These are phyloP conservation scores for Mungos mungo DNA, from an alignment of 2,113 vertebrate species.

Conservation along the genomic window DNA sequence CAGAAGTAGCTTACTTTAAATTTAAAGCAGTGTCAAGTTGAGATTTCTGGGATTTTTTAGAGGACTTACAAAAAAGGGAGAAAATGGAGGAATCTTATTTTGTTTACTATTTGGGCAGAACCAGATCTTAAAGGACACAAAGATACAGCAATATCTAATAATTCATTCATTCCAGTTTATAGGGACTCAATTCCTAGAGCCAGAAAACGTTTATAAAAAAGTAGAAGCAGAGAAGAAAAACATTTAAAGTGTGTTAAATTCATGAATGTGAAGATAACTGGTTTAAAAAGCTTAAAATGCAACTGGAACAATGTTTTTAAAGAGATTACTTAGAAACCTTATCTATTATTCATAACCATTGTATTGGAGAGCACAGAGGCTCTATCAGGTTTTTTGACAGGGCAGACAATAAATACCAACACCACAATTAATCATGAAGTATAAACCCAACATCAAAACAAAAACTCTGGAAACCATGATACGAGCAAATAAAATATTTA, in stretches of 20 bases:
- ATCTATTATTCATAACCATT: neutral
- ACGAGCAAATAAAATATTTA: neutral
- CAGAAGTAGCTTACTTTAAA: constrained; percentile 33
- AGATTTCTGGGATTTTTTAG: constrained; percentile 19
- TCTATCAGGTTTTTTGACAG: neutral
- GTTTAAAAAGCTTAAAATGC: constrained; percentile 26
- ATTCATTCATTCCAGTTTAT: neutral
- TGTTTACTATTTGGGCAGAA: neutral
- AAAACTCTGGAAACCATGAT: neutral
- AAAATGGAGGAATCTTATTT: constrained; percentile 25
- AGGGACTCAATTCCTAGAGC: neutral
- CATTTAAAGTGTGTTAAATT: constrained; percentile 29
- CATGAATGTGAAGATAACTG: neutral
- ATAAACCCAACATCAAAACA: constrained; percentile 6
- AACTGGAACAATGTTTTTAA: neutral
- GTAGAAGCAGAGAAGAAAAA: constrained; percentile 15
- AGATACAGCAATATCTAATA: neutral
- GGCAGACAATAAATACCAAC: constrained; percentile 6
- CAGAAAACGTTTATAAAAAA: constrained; percentile 13
- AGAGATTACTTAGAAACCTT: constrained; percentile 22
- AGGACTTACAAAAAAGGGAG: neutral
- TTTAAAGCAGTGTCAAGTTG: neutral
- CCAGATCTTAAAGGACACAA: constrained; percentile 32
- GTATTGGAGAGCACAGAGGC: neutral
- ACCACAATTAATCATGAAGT: constrained; percentile 9